Conservation (phyloP, 2,113 vertebrate genomes). For the Hemibagrus wyckioides region DNA sequence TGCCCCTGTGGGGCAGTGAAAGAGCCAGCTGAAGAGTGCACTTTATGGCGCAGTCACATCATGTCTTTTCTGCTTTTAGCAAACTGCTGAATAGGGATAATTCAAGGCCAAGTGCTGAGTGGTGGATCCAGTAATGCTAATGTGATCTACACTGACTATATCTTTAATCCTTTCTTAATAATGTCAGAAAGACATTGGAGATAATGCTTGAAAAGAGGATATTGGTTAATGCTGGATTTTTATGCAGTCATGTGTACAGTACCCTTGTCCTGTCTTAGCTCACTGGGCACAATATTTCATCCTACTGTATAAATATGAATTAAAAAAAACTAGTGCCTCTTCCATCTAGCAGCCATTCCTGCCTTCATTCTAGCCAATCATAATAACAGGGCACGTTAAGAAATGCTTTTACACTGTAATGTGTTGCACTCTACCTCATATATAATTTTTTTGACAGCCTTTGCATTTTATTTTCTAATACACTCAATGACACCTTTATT, state of each 20-base stretch:
- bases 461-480: not conserved
- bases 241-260: not conserved
- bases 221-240: not conserved
- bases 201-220: not conserved
- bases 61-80: conserved; percentile 10
- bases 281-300: not conserved
- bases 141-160: not conserved
- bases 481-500: not conserved
- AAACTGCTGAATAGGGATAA: conserved; percentile 13
- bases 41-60: not conserved
- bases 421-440: not conserved
- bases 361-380: not conserved
- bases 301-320: not conserved
- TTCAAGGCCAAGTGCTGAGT: conserved; percentile 12
- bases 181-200: not conserved
- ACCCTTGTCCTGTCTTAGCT: not conserved
- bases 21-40: conserved; percentile 6
- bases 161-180: conserved; percentile 6
- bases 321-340: not conserved
- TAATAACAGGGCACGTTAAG: not conserved
- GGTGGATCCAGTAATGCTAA: not conserved
- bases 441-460: not conserved
- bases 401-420: not conserved
- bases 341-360: not conserved
- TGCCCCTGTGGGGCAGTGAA: not conserved